Evolutionary conservation across 2,797 vertebrate species (phyloP).

Genomic region (Caiman crocodilus): DNA sequence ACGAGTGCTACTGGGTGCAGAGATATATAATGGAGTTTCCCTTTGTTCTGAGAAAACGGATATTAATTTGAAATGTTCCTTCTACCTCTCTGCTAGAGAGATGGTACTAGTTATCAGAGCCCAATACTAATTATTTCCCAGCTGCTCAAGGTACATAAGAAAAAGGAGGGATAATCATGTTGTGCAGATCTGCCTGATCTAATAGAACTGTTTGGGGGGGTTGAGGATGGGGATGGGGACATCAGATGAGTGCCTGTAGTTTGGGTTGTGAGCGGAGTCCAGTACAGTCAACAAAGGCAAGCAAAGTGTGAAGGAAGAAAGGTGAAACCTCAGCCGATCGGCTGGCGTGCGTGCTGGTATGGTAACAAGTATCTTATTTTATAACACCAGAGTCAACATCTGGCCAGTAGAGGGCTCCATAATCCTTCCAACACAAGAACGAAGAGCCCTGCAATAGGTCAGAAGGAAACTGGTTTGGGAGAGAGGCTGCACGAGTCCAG

Average conservation of each 20-base stretch:
- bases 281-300: too few relatives aligned
- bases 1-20: background rate
- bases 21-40: too few relatives aligned
- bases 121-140: background rate
- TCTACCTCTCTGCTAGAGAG: too few relatives aligned
- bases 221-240: too few relatives aligned
- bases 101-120: background rate
- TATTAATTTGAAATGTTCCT: too few relatives aligned
- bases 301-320: too few relatives aligned
- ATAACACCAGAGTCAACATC: background rate
- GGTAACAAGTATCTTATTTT: too few relatives aligned
- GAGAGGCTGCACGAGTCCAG: background rate
- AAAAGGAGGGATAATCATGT: background rate
- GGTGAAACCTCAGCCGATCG: too few relatives aligned
- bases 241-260: too few relatives aligned
- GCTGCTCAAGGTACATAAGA: background rate
- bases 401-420: background rate
- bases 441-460: background rate
- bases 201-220: rapidly evolving
- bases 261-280: background rate
- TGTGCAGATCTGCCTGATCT: too few relatives aligned
- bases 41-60: too few relatives aligned
- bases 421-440: background rate
- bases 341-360: too few relatives aligned
- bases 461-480: background rate